Evolutionary conservation across 2,888 invertebrate genomes (phyloP).

Genomic region (Cosmopolites sordidus): DNA sequence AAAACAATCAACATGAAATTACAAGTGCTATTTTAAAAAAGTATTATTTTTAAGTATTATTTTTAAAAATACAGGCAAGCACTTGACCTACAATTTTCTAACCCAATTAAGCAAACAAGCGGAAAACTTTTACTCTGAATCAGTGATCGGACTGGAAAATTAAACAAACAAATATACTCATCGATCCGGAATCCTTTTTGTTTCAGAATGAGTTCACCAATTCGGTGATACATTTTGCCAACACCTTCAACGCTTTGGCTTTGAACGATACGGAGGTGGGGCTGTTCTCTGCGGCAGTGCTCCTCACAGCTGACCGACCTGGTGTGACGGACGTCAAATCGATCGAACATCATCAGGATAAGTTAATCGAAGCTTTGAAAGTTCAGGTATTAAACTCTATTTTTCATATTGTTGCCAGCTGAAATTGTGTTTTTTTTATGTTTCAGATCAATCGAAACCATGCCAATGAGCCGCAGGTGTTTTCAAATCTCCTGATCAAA

Average conservation of each 20-base stretch:
- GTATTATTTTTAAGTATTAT: too few relatives aligned
- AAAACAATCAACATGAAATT: too few relatives aligned
- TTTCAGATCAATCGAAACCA: slow-evolving; percentile 57
- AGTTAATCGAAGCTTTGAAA: slow-evolving; percentile 81
- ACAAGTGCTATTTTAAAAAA: too few relatives aligned
- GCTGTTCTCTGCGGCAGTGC: slow-evolving; percentile 78
- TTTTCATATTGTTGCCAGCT: too few relatives aligned
- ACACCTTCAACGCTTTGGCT: slow-evolving; percentile 67
- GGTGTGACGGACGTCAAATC: slow-evolving; percentile 77
- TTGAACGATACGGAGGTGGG: slow-evolving; percentile 89
- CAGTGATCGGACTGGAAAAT: too few relatives aligned
- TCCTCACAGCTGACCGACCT: slow-evolving; percentile 75
- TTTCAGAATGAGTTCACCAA: slow-evolving; percentile 78
- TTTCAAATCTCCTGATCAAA: slow-evolving; percentile 54
- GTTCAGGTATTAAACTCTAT: slow-evolving; percentile 64
- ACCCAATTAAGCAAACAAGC: too few relatives aligned
- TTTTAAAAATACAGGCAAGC: too few relatives aligned
- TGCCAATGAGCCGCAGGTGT: slow-evolving; percentile 56
- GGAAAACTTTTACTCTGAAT: too few relatives aligned
- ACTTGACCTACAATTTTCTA: too few relatives aligned
- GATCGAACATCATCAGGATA: slow-evolving; percentile 75
- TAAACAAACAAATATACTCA: too few relatives aligned
- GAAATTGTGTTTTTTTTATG: slow-evolving; percentile 14
- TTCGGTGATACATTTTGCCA: slow-evolving; percentile 77
- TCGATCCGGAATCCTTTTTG: too few relatives aligned